Evolutionary conservation across 2,797 vertebrate species (phyloP), one percentile per base, ranked within the genome.

Genomic region (Hipposideros larvatus): DNA sequence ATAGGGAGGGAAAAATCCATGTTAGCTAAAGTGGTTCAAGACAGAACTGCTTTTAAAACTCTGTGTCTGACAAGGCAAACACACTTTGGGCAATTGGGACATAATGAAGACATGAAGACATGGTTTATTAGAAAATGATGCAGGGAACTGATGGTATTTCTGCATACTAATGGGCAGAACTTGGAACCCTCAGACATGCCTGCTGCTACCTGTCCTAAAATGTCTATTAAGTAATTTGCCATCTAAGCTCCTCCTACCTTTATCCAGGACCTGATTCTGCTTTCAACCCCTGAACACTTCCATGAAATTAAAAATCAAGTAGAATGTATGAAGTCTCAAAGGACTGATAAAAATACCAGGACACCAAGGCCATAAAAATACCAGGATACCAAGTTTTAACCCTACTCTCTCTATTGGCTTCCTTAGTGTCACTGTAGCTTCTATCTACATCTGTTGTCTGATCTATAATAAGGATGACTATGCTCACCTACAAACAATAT

Each of bases 41-140:
- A 84, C 31, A n/a, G 65, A 95, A 85, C 65, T 80, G 74, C 80
- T 95, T 93, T 82, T 78, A 71, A 91, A 95, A 96, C 71, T 63
- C 71, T 73, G 37, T 90, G 75, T 95, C 84, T 80, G 91, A 93
- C 91, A 88, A 94, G 61, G 66, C 24, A 19, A 90, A 80, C 80
- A 77, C 41, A 66, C 55, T 92, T 59, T 78, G 79, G 71, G 87
- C 75, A 74, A 93, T 57, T 93, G 75, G 82, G 48, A 91, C 6
- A 2, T 87, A 93, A n/a, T n/a, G n/a, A n/a, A n/a, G n/a, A n/a
- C n/a, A 96, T 85, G 75, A 94, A 96, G 79, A 96, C 37, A 79
- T 53, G 57, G 28, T 80, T 95, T 86, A 96, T 65, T 84, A 91
- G 89, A 87, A 96, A 87, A 80, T 48, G 91, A 85, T 89, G 90